A percentile compares a stretch with the other conserved stretches of the same genome.
phyloP scores from a whole-genome alignment of 2,888 invertebrate species.

The Urechis unicinctus region DNA sequence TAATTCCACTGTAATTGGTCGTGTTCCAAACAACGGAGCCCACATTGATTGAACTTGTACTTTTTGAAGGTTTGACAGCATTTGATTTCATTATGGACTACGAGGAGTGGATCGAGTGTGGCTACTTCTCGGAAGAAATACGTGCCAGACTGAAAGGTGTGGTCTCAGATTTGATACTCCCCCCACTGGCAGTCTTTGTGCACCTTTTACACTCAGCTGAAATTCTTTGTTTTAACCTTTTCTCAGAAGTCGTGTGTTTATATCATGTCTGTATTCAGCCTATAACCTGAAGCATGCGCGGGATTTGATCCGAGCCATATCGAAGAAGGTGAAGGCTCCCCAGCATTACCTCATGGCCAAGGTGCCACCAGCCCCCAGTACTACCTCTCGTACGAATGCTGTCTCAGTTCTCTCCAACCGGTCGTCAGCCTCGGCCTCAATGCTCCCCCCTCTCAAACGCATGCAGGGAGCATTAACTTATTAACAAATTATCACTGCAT shows the following conservation, averaged over 20 bases:
- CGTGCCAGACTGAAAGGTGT: conserved; percentile 44
- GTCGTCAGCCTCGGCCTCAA: too few relatives aligned
- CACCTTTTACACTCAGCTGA: background rate
- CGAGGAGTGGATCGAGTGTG: conserved; percentile 49
- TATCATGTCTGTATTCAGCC: conserved; percentile 25
- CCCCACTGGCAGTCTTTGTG: background rate
- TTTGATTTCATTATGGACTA: conserved; percentile 47
- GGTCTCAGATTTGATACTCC: background rate
- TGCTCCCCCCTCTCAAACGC: too few relatives aligned
- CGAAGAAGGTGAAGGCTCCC: conserved; percentile 35
- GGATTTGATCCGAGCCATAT: conserved; percentile 44
- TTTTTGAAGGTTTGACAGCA: conserved; percentile 5
- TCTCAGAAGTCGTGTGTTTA: background rate
- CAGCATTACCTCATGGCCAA: too few relatives aligned
- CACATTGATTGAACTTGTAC: too few relatives aligned
- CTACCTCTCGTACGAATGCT: too few relatives aligned
- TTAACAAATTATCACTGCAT: too few relatives aligned
- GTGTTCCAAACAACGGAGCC: too few relatives aligned
- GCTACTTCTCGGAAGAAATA: conserved; percentile 43
- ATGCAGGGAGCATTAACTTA: too few relatives aligned
- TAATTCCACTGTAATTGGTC: too few relatives aligned
- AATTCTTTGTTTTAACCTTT: background rate
- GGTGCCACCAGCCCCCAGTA: too few relatives aligned
- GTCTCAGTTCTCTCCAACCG: too few relatives aligned
- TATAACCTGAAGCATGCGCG: conserved; percentile 45